phyloP scores from a whole-genome alignment of 92 coral and sea anemone genomes.

The Hydrozoanthus gracilis region DNA sequence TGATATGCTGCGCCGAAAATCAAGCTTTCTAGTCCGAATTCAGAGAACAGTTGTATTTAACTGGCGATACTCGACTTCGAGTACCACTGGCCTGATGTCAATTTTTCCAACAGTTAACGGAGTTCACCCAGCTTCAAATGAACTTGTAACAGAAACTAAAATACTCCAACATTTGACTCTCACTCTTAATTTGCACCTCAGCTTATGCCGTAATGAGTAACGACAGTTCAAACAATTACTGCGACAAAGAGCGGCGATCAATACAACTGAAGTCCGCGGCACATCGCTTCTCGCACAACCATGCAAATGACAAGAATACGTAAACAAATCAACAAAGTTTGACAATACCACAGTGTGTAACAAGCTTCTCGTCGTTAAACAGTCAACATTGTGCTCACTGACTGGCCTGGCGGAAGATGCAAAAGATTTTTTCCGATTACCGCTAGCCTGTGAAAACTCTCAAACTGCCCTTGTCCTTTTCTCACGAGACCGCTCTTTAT shows the following conservation, averaged over 20 bases:
- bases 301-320: constrained; percentile 15
- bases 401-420: constrained; percentile 77
- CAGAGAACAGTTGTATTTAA: not conserved
- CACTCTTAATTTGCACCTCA: constrained; percentile 40
- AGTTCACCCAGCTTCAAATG: not conserved
- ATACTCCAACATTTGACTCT: constrained; percentile 13
- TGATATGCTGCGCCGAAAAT: not conserved
- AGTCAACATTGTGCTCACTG: constrained; percentile 53
- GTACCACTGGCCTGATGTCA: not conserved
- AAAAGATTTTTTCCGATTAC: constrained; percentile 64
- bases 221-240: not conserved
- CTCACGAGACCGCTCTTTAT: constrained; percentile 35
- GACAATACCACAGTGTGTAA: constrained; percentile 43
- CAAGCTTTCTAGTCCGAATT: not conserved
- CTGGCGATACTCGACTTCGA: not conserved
- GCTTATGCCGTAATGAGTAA: constrained; percentile 17
- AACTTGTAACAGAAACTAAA: not conserved
- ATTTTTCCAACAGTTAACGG: not conserved
- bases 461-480: not conserved
- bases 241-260: constrained; percentile 15
- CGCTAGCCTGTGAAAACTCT: not conserved
- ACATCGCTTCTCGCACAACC: constrained; percentile 1
- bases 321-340: constrained; percentile 39
- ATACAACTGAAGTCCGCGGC: constrained; percentile 20
- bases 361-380: constrained; percentile 57